Base-by-base conservation (phyloP, 2,888 invertebrate species). In the Tenodera sinensis region DNA sequence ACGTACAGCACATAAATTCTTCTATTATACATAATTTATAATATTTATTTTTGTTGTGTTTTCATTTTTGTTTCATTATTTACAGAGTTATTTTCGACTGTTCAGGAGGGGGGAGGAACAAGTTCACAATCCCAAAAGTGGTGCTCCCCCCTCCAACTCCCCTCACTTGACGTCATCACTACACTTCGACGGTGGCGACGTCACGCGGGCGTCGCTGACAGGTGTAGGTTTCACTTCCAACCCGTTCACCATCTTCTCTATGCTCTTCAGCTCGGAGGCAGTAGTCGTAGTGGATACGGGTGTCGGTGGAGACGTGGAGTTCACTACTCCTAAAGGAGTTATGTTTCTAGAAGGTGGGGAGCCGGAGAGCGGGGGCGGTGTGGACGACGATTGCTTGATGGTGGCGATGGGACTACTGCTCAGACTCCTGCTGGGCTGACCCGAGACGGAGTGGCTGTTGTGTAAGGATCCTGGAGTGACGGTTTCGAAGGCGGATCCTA, bases 211-310 rank as follows among this genome's bases (percentile, higher is more conserved):
- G 20, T 88, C 88, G 71, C 88, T 84, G 87, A 86, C 85, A 30
- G 30, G 71, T 82, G 83, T 84, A 47, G 90, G 92, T 93, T 97
- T 97, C 91, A 98, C 97, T 93, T 98, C 98, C 91, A 98, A 94
- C 27, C 98, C 98, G 94, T 98, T 98, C 91, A 99, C 98, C 98
- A 98, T 98, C 93, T 98, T 98, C 94, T 99, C 98, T 94, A 99
- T 99, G 93, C 97, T 98, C 94, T 98, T 98, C 91, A 99, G 95
- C 94, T 98, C 98, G 90, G 96, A 97, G 84, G 97, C 91, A 95
- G 95, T 91, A 95, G 96, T 88, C 54, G 54, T 71, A 92, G 92
- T 93, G 86, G 93, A 92, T 89, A 92, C 91, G 93, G 94, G 90
- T 92, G 93, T 89, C 47, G 93, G 93, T 91, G 87, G 82, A 3